Evolutionary conservation across 2,797 vertebrate species (phyloP).

Genomic region (Poeciliopsis presidionis): DNA sequence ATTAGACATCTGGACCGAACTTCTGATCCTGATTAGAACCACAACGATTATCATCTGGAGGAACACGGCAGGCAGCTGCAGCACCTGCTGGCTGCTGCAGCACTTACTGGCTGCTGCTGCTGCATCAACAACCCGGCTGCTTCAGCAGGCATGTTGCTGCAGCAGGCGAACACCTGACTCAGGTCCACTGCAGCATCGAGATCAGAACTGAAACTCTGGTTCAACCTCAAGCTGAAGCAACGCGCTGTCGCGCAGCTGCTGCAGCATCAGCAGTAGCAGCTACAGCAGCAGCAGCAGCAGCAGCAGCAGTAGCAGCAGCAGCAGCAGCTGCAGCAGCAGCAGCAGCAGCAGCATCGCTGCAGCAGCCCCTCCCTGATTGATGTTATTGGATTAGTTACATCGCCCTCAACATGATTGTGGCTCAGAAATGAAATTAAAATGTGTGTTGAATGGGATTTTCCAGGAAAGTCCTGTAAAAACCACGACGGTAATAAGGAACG

Average conservation of each 20-base stretch:
- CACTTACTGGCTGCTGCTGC: too few species aligned
- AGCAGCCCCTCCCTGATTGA: constrained; percentile 52
- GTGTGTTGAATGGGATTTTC: constrained; percentile 83
- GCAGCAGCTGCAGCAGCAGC: neutral
- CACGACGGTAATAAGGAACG: constrained; percentile 78
- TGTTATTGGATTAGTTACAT: constrained; percentile 82
- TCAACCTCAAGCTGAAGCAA: neutral
- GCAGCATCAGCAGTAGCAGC: neutral
- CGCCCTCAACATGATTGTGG: constrained; percentile 77
- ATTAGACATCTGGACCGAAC: constrained; percentile 81
- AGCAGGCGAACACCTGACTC: too few species aligned
- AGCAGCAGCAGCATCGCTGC: neutral
- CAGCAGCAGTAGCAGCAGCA: neutral
- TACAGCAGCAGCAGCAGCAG: too few species aligned
- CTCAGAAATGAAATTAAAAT: constrained; percentile 82
- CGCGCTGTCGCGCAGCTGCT: too few species aligned
- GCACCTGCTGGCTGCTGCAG: too few species aligned
- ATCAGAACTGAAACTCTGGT: too few species aligned
- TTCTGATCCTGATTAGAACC: constrained; percentile 56
- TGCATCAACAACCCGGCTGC: too few species aligned
- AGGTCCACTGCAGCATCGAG: too few species aligned
- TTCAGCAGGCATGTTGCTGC: too few species aligned
- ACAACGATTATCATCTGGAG: constrained; percentile 6
- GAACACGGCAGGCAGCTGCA: too few species aligned
- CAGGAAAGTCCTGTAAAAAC: constrained; percentile 81